Percentiles rank a stretch among this genome's conserved stretches.
phyloP scores from a whole-genome alignment of 2,797 vertebrate genomes.

The Iguana delicatissima region DNA sequence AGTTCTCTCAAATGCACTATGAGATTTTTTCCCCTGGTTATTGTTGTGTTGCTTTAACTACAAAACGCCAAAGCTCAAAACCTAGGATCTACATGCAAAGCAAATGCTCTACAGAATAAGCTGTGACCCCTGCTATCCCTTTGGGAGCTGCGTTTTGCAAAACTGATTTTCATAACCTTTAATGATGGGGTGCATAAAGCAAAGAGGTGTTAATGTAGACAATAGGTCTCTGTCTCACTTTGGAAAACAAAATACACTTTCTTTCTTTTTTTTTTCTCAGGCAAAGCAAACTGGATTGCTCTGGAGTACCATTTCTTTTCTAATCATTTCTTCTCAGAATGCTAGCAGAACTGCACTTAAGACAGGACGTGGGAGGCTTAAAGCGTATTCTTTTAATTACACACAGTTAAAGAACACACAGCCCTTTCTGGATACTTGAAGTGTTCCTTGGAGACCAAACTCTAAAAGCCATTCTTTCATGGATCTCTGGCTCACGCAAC shows the following conservation, averaged over 20 bases:
- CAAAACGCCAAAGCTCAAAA: not conserved
- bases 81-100: not conserved
- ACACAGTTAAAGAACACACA: constrained; percentile 26
- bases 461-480: constrained; percentile 35
- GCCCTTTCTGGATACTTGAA: constrained; percentile 32
- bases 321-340: constrained; percentile 1
- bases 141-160: not conserved
- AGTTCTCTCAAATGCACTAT: too few species aligned
- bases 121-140: not conserved
- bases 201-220: too few species aligned
- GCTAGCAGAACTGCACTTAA: constrained; percentile 1
- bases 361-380: constrained; percentile 29
- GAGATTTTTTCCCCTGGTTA: too few species aligned
- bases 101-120: too few species aligned
- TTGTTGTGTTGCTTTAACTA: too few species aligned
- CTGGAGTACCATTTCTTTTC: not conserved
- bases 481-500: constrained; percentile 27
- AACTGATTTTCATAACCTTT: not conserved
- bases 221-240: not conserved
- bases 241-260: not conserved
- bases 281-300: not conserved
- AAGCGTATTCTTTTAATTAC: constrained; percentile 34
- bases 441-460: constrained; percentile 30
- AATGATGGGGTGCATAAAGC: not conserved
- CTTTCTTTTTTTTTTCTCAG: not conserved